Conservation (phyloP, 2,888 invertebrate genomes). For the Carterocephalus palaemon region DNA sequence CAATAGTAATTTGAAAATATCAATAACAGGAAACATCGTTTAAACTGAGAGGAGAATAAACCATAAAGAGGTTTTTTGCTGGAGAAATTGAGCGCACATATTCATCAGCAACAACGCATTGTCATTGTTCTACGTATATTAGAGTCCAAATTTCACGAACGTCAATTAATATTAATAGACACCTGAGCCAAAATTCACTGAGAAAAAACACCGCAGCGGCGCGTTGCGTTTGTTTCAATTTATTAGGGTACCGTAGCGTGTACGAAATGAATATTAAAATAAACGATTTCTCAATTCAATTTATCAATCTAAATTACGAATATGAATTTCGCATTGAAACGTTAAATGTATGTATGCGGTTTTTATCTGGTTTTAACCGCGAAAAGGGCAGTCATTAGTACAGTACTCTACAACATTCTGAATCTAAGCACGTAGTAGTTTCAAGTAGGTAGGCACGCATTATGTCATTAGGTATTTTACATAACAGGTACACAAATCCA, state of each 20-base stretch:
- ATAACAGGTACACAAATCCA: too few species aligned
- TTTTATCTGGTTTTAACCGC: too few species aligned
- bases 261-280: neutral
- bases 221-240: slow-evolving; percentile 35
- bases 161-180: slow-evolving; percentile 45
- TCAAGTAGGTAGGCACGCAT: too few species aligned
- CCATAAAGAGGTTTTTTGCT: slow-evolving; percentile 27
- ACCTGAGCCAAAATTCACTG: slow-evolving; percentile 39
- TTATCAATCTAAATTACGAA: neutral
- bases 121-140: slow-evolving; percentile 43
- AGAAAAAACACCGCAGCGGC: slow-evolving; percentile 35
- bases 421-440: too few species aligned
- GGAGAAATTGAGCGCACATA: slow-evolving; percentile 35
- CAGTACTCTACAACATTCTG: too few species aligned
- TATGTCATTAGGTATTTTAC: too few species aligned
- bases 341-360: too few species aligned
- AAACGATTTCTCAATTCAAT: neutral
- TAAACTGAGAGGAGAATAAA: neutral
- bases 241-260: slow-evolving; percentile 36
- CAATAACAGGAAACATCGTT: too few species aligned
- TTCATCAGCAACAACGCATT: slow-evolving; percentile 33
- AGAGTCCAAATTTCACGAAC: slow-evolving; percentile 39
- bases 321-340: too few species aligned
- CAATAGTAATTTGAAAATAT: too few species aligned
- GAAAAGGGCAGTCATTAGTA: too few species aligned